A percentile compares a stretch with the other conserved stretches of the same genome.
phyloP scores from a whole-genome alignment of 2,113 vertebrate genomes.

The Ophiodon elongatus region DNA sequence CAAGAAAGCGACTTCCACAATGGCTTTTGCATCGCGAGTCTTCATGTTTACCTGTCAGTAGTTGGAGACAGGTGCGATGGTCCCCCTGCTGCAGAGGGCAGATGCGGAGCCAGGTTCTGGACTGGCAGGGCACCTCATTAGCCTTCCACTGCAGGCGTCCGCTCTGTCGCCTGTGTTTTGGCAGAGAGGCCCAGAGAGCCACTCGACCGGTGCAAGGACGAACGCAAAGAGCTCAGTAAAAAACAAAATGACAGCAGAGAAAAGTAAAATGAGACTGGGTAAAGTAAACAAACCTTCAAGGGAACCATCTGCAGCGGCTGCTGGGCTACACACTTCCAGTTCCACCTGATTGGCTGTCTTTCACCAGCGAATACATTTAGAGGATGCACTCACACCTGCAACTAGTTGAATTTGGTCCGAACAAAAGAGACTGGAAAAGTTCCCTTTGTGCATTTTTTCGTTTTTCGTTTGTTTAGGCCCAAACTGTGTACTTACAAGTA shows the following conservation, averaged over 20 bases:
- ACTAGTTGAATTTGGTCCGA: constrained; percentile 4
- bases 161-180: constrained; percentile 30
- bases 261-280: neutral
- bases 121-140: constrained; percentile 63
- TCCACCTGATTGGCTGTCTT: neutral
- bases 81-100: constrained; percentile 41
- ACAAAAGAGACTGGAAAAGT: constrained; percentile 1
- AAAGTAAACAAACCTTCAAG: constrained; percentile 34
- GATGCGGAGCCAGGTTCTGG: constrained; percentile 39
- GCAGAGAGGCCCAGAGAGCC: constrained; percentile 14
- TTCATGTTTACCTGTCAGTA: constrained; percentile 2
- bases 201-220: constrained; percentile 44
- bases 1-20: neutral
- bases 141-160: constrained; percentile 37
- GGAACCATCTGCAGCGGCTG: constrained; percentile 7
- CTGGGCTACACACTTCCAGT: neutral
- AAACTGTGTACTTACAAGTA: constrained; percentile 1
- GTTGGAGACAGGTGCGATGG: neutral
- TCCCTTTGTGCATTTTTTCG: neutral
- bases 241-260: neutral
- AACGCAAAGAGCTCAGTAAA: constrained; percentile 3
- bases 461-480: constrained; percentile 13
- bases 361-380: neutral
- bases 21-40: neutral
- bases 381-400: constrained; percentile 6